Evolutionary conservation across 2,797 vertebrate genomes (phyloP), one percentile per base, ranked within the genome.

Genomic region (Danionella dracula): DNA sequence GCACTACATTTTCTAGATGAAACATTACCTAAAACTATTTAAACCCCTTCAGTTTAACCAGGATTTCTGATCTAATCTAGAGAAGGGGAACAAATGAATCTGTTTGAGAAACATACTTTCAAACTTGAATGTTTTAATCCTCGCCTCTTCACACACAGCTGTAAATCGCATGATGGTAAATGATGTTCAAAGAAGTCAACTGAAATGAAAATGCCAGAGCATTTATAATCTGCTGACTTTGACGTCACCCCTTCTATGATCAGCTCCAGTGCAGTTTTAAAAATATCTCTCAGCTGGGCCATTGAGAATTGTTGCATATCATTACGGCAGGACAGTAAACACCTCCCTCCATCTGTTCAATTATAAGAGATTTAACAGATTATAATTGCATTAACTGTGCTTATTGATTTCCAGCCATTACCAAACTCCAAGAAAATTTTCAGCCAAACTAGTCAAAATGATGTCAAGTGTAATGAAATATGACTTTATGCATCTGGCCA

Each of bases 291-390:
- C 74, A 48, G 70, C 79, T 64, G 49, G 34, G 16, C 63, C 51
- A 56, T 46, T 66, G 74, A 77, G 50, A 68, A 21, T 57, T 54
- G 45, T 59, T 35, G 23, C 46, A 19, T 58, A 66, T 57, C 48
- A 59, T 35, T 66, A 20, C 60, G 45, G 76, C 73, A 60, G 46
- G 71, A 76, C 69, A 81, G 80, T 79, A 83, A 85, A 87, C 82
- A 82, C 82, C 81, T 83, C 70, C 75, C 84, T 86, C 85, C 86
- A 88, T 87, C 86, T 90, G 86, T 88, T 88, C 86, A 87, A 88
- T 90, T 88, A 87, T 76, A 83, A 81, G 74, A 86, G 87, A 87
- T 86, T 73, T 87, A 88, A 72, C 79, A 83, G 87, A 88, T 89
- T 88, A 88, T 85, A 83, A 86, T 82, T 86, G 85, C 83, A 87